These are phyloP conservation scores for Brachionus angularis DNA, from an alignment of 1,140 invertebrate genomes.

Conservation along the genomic window DNA sequence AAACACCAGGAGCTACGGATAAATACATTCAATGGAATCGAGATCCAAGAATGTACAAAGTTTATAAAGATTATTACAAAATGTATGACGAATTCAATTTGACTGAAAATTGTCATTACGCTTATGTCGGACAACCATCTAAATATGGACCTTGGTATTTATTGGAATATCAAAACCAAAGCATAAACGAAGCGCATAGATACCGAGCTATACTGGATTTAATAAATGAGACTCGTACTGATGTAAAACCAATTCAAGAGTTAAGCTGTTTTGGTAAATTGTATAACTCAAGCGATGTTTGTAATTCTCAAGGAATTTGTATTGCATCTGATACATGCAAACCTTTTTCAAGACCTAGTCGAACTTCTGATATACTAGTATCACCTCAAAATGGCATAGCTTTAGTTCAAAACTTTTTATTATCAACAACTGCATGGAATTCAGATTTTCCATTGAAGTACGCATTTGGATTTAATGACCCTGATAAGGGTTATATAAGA, in stretches of 20 bases:
- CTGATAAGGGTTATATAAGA: neutral
- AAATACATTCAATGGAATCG: conserved; percentile 33
- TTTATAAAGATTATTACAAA: conserved; percentile 8
- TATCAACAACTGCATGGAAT: conserved; percentile 4
- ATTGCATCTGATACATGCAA: neutral
- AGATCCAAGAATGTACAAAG: conserved; percentile 30
- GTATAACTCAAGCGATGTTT: conserved; percentile 11
- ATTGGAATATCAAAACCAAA: conserved; percentile 31
- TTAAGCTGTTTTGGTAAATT: conserved; percentile 11
- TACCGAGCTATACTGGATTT: conserved; percentile 13
- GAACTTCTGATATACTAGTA: neutral
- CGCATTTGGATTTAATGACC: conserved; percentile 5
- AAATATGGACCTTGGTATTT: conserved; percentile 24
- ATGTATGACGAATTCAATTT: conserved; percentile 14
- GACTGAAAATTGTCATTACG: conserved; percentile 32
- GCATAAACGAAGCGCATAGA: conserved; percentile 15
- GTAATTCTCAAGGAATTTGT: conserved; percentile 1
- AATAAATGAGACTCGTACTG: neutral
- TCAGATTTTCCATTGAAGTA: conserved; percentile 19
- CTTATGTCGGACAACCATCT: conserved; percentile 16
- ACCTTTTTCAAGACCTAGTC: neutral
- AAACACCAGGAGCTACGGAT: conserved; percentile 23
- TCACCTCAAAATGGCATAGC: neutral
- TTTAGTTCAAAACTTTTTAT: neutral
- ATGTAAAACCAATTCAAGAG: neutral